These are phyloP conservation scores for Ditylenchus weischeri DNA, from an alignment of 2,888 invertebrate genomes.

Conservation along the genomic window DNA sequence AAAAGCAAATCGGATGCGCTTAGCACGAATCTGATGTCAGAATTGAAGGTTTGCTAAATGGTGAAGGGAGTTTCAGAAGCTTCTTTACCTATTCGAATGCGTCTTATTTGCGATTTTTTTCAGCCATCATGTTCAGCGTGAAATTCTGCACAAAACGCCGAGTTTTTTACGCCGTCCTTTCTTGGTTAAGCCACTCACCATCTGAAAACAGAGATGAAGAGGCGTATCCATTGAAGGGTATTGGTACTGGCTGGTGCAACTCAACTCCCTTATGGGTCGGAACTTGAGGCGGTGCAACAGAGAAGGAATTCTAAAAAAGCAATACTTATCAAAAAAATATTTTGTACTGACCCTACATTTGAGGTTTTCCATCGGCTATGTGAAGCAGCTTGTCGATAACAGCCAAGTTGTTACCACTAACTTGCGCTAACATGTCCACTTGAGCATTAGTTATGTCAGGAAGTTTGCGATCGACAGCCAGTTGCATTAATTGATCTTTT, in stretches of 20 bases:
- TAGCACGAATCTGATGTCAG: too few relatives aligned
- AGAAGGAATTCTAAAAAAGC: slow-evolving; percentile 7
- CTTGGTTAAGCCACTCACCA: slow-evolving; percentile 15
- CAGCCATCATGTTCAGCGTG: too few relatives aligned
- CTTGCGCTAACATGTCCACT: neutral
- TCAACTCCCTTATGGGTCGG: slow-evolving; percentile 14
- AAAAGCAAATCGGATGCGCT: too few relatives aligned
- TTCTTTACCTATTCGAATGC: too few relatives aligned
- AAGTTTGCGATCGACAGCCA: slow-evolving; percentile 12
- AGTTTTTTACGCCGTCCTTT: too few relatives aligned
- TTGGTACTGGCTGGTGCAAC: slow-evolving; percentile 17
- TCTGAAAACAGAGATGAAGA: slow-evolving; percentile 12
- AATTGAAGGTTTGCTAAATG: too few relatives aligned
- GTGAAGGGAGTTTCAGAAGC: too few relatives aligned
- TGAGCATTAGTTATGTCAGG: neutral
- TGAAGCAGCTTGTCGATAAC: slow-evolving; percentile 21
- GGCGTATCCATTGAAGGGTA: slow-evolving; percentile 18
- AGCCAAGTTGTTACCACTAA: slow-evolving; percentile 21
- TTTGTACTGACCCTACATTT: neutral
- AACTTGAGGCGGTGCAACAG: slow-evolving; percentile 11
- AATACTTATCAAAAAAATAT: too few relatives aligned
- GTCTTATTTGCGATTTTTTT: too few relatives aligned
- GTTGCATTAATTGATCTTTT: slow-evolving; percentile 2
- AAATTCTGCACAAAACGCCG: too few relatives aligned
- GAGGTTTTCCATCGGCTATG: slow-evolving; percentile 11